These are phyloP conservation scores for Borostomias antarcticus DNA, from an alignment of 2,797 vertebrate species.

Conservation along the genomic window DNA sequence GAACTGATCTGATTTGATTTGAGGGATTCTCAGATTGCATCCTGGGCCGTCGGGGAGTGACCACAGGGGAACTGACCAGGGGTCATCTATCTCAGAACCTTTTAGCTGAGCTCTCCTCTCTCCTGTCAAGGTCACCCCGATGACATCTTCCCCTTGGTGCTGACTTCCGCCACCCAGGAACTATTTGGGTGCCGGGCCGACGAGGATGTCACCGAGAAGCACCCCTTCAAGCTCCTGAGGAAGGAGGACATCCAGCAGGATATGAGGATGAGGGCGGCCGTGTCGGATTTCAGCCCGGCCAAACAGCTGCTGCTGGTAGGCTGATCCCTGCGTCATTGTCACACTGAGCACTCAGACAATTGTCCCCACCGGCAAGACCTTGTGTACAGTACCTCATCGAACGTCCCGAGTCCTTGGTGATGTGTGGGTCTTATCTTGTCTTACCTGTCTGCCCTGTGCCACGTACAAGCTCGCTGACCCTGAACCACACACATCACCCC, in stretches of 20 bases:
- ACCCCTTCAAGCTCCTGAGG: constrained; percentile 83
- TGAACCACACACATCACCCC: neutral
- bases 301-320: constrained; percentile 83
- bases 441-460: neutral
- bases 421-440: constrained; percentile 1
- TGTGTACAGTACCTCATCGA: constrained; percentile 43
- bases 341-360: constrained; percentile 37
- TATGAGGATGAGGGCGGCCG: constrained; percentile 81
- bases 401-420: constrained; percentile 2
- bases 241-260: constrained; percentile 89
- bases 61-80: neutral
- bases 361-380: constrained; percentile 30
- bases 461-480: neutral
- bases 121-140: constrained; percentile 79
- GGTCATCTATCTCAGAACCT: neutral
- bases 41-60: neutral
- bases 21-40: neutral
- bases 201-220: constrained; percentile 83
- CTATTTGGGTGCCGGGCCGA: constrained; percentile 83
- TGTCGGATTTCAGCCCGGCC: constrained; percentile 90
- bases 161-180: constrained; percentile 90
- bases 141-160: constrained; percentile 84
- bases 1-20: neutral
- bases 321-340: constrained; percentile 43
- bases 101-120: too few relatives aligned